Evolutionary conservation across 2,888 invertebrate species (phyloP).

Genomic region (Tenthredo livida): DNA sequence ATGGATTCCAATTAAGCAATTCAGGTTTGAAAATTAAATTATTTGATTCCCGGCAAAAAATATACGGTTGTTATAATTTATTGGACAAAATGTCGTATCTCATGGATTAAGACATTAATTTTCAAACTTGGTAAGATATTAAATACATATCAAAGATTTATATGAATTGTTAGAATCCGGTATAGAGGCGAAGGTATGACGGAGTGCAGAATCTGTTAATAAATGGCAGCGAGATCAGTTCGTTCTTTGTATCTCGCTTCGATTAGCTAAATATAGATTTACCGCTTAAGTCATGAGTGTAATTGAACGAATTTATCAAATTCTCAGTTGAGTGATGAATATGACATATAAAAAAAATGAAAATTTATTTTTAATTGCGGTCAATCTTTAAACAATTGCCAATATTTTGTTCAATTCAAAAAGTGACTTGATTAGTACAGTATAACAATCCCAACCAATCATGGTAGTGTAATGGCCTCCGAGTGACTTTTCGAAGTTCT

Average conservation of each 20-base stretch:
- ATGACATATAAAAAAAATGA: not conserved
- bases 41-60: not conserved
- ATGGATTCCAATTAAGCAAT: not conserved
- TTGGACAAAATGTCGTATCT: not conserved
- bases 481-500: conserved; percentile 71
- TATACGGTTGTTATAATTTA: not conserved
- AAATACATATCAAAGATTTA: not conserved
- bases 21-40: not conserved
- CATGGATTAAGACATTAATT: conserved; percentile 15
- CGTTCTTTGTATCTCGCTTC: conserved; percentile 62
- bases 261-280: conserved; percentile 76
- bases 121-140: not conserved
- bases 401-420: conserved; percentile 1
- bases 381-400: not conserved
- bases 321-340: not conserved
- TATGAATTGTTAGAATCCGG: not conserved
- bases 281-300: conserved; percentile 67
- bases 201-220: conserved; percentile 30
- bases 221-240: conserved; percentile 50
- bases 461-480: conserved; percentile 82
- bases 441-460: conserved; percentile 79
- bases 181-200: not conserved
- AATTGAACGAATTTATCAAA: conserved; percentile 29
- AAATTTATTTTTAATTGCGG: not conserved
- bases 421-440: conserved; percentile 74